Base-by-base conservation (phyloP, 35 echinoderm and acorn worm genomes). In the Strongylocentrotus purpuratus region DNA sequence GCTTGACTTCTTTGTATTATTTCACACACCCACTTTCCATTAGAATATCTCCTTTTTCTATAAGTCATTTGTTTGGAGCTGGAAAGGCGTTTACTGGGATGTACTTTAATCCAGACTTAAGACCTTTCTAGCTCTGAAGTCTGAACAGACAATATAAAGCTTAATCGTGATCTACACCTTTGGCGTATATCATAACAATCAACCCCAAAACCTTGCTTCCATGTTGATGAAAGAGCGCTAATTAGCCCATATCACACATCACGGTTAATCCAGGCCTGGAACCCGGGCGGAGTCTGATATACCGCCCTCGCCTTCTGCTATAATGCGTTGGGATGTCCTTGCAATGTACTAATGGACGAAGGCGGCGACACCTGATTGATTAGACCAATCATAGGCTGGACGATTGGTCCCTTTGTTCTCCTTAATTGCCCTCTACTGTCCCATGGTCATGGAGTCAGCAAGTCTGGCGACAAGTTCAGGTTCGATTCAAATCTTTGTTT, bases 381-480 rank as follows among this genome's bases (percentile, higher is more conserved):
- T 35, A 46, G 87, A 45, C 87, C 87, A 46, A 46, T 46, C 87
- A 89, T 46, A 89, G 45, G 20, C 1, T 89, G 87, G 87, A 89
- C 45, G 87, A 46, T 45, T 89, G 33, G 33, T 33, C 87, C 87
- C 87, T 89, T 89, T 89, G 87, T 89, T 89, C 87, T 89, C 33
- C 0, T 89, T 89, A 89, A 89, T 89, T 89, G 33, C 33, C 87
- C 87, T 89, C 2, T 33, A 46, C 31, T 22, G 10, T 13, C 32
- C 87, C 32, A 46, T 45, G 87, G 45, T 89, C 32, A 9, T 33
- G 33, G 45, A 46, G 87, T 89, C 87, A 33, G 45, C n/a, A 8
- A 8, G 45, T 13, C 15, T 3, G 87, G 31, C 33, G 31, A 35
- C 32, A 88, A 88, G 32, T 41, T 89, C 31, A 89, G 25, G 20